Conservation (phyloP, 2,888 invertebrate species). For the Cheilosia grossa region DNA sequence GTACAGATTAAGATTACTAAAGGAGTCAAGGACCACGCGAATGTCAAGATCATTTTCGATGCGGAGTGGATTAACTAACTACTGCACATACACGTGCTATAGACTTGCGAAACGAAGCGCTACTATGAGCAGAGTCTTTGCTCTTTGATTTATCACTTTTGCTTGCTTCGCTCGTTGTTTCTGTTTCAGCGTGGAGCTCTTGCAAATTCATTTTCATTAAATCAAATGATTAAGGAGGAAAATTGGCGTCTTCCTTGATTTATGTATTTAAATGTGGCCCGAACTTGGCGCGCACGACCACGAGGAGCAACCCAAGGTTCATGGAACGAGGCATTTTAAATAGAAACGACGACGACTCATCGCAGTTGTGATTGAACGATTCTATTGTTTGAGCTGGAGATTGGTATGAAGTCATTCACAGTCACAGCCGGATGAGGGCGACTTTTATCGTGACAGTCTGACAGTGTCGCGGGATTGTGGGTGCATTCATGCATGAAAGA, state of each 20-base stretch:
- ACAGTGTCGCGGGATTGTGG: background rate
- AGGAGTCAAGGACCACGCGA: conserved; percentile 60
- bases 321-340: background rate
- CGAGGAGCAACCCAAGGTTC: background rate
- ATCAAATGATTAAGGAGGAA: conserved; percentile 26
- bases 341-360: background rate
- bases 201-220: conserved; percentile 39
- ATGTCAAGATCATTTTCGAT: conserved; percentile 61
- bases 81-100: conserved; percentile 21
- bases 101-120: too few species aligned
- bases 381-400: conserved; percentile 25
- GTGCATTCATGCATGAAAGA: background rate
- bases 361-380: conserved; percentile 29
- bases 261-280: conserved; percentile 22
- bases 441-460: conserved; percentile 1
- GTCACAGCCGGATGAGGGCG: background rate
- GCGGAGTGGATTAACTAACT: conserved; percentile 43
- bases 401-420: conserved; percentile 29
- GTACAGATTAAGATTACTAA: conserved; percentile 54
- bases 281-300: background rate
- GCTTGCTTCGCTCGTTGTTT: background rate
- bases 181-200: background rate
- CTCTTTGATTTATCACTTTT: conserved; percentile 33
- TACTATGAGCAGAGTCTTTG: background rate
- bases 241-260: conserved; percentile 28